Evolutionary conservation across 2,888 invertebrate genomes (phyloP).

Genomic region (Allacma fusca): DNA sequence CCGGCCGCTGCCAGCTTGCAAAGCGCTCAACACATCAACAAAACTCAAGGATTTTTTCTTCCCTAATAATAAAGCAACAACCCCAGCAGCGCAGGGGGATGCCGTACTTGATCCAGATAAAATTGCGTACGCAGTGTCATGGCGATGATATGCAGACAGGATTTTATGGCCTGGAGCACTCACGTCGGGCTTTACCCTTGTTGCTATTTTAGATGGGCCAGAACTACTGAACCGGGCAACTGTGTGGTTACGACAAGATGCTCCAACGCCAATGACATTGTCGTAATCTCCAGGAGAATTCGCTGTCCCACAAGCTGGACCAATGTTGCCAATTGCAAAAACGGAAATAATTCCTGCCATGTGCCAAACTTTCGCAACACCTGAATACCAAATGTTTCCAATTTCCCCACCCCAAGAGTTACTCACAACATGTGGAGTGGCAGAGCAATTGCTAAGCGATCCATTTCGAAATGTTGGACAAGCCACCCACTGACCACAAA

Average conservation of each 20-base stretch:
- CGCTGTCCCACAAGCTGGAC: not conserved
- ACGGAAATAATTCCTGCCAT: not conserved
- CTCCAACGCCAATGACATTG: not conserved
- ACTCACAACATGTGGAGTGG: not conserved
- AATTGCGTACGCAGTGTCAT: not conserved
- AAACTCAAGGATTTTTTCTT: not conserved
- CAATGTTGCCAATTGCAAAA: not conserved
- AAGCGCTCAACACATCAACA: not conserved
- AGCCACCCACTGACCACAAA: not conserved
- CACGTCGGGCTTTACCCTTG: not conserved
- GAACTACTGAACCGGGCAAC: not conserved
- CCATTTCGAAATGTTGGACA: not conserved
- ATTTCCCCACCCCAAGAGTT: slow-evolving; percentile 12
- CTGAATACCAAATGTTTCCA: not conserved
- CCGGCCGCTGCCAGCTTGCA: not conserved
- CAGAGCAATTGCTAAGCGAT: not conserved
- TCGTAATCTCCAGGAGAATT: not conserved
- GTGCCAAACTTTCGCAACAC: not conserved
- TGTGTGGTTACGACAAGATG: not conserved
- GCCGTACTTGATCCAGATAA: not conserved
- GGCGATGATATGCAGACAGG: not conserved
- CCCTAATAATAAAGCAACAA: not conserved
- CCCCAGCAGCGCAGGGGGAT: not conserved
- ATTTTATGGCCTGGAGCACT: not conserved
- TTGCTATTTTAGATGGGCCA: not conserved